Evolutionary conservation across 2,113 vertebrate genomes (phyloP).

Genomic region (Rhea americana): DNA sequence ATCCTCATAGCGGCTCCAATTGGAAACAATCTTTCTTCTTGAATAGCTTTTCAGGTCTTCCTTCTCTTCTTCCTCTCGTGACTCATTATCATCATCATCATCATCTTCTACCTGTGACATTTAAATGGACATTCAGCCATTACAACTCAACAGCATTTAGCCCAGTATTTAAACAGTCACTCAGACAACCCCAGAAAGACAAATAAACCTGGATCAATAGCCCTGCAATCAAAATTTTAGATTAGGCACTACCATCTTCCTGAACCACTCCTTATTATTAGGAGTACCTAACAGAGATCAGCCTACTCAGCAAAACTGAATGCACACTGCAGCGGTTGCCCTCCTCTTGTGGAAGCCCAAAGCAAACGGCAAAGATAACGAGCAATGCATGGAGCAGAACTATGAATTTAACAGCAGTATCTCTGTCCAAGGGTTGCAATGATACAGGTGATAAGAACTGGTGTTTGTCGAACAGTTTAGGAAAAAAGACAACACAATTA

Average conservation of each 20-base stretch:
- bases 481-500: neutral
- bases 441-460: neutral
- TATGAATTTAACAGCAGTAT: neutral
- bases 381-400: neutral
- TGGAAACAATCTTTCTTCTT: constrained; percentile 89
- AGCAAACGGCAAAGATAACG: neutral
- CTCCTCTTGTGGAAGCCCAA: neutral
- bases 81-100: constrained; percentile 61
- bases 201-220: neutral
- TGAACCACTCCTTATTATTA: neutral
- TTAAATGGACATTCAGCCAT: neutral
- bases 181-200: neutral
- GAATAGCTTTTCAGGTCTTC: constrained; percentile 76
- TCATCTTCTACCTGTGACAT: constrained; percentile 47
- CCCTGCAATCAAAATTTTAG: neutral
- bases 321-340: neutral
- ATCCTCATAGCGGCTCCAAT: constrained; percentile 90
- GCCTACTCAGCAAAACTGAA: neutral
- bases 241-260: neutral
- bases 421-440: neutral
- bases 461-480: neutral
- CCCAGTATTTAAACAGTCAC: neutral
- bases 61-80: constrained; percentile 70
- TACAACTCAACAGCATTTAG: neutral
- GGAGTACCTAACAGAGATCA: neutral